A percentile compares a stretch with the other conserved stretches of the same genome.
phyloP scores from a whole-genome alignment of 2,888 invertebrate species.

The Cepaea hortensis region DNA sequence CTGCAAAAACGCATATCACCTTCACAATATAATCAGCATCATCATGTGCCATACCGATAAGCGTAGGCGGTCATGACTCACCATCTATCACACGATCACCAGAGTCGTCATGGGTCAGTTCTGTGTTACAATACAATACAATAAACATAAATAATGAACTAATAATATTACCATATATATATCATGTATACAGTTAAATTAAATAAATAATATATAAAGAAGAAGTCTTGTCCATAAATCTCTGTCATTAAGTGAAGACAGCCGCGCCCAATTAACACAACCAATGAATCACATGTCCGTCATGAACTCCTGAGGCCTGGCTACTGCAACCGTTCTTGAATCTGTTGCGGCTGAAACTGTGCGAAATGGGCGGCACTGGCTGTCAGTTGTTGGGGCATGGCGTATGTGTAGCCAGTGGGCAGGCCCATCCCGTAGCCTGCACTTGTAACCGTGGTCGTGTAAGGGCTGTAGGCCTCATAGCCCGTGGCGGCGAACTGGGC shows the following conservation, averaged over 20 bases:
- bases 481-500: slow-evolving; percentile 59
- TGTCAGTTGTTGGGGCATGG: slow-evolving; percentile 67
- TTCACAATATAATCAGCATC: no score
- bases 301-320: neutral
- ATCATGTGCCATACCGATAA: no score
- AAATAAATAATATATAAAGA: no score
- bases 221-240: no score
- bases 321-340: slow-evolving; percentile 71
- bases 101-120: no score
- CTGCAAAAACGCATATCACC: neutral
- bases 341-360: slow-evolving; percentile 68
- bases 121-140: no score
- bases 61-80: no score
- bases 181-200: no score
- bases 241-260: neutral
- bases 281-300: slow-evolving; percentile 22
- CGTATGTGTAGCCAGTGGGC: slow-evolving; percentile 69
- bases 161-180: no score
- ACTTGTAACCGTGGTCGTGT: slow-evolving; percentile 56
- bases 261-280: neutral
- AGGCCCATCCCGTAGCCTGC: slow-evolving; percentile 44
- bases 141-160: no score
- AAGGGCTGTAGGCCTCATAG: slow-evolving; percentile 63
- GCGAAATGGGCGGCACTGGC: slow-evolving; percentile 64
- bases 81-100: no score